phyloP scores from a whole-genome alignment of 2,888 invertebrate genomes.

The Rhagium mordax region DNA sequence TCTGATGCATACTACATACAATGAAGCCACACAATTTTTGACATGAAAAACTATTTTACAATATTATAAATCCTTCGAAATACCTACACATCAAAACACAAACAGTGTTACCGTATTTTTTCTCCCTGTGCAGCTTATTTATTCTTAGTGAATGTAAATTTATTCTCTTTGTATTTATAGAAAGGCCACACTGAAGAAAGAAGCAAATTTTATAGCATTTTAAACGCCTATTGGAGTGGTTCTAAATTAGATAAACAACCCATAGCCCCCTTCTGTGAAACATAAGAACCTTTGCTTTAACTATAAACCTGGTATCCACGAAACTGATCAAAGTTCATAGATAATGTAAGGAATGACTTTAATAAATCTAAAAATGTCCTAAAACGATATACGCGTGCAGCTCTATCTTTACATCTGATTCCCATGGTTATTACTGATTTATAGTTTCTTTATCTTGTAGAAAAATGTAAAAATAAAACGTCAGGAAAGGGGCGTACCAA shows the following conservation, averaged over 20 bases:
- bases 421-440: slow-evolving; percentile 59
- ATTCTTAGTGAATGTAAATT: slow-evolving; percentile 32
- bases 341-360: slow-evolving; percentile 53
- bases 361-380: slow-evolving; percentile 52
- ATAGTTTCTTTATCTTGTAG: slow-evolving; percentile 55
- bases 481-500: slow-evolving; percentile 45
- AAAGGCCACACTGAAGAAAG: slow-evolving; percentile 41
- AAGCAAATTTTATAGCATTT: slow-evolving; percentile 43
- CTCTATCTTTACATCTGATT: slow-evolving; percentile 60
- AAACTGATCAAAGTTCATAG: slow-evolving; percentile 37
- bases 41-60: slow-evolving; percentile 2
- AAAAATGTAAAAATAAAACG: slow-evolving; percentile 57
- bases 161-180: slow-evolving; percentile 39
- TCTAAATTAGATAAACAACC: slow-evolving; percentile 41
- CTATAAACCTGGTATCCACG: slow-evolving; percentile 47
- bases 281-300: slow-evolving; percentile 45
- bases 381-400: slow-evolving; percentile 56
- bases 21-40: not conserved
- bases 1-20: not conserved
- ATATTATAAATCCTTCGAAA: slow-evolving; percentile 1
- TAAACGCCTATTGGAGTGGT: slow-evolving; percentile 39
- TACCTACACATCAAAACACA: slow-evolving; percentile 22
- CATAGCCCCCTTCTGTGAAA: slow-evolving; percentile 48
- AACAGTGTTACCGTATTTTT: slow-evolving; percentile 1
- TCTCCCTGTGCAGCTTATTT: slow-evolving; percentile 2